Conservation (phyloP, 1,140 invertebrate genomes). For the Zaprionus gabonicus region DNA sequence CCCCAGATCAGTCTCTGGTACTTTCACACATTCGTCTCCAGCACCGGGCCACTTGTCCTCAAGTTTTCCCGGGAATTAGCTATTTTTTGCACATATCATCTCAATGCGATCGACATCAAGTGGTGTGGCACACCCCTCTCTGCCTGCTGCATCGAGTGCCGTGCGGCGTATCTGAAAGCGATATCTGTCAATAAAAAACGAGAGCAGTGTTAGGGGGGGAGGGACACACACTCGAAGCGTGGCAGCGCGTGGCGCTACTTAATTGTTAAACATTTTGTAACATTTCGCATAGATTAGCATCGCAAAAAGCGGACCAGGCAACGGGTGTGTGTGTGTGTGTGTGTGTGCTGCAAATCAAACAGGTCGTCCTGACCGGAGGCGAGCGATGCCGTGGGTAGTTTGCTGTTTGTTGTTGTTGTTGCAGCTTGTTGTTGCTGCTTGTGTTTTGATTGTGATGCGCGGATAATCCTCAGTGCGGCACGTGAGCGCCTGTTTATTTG, state of each 20-base stretch:
- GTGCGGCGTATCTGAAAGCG: constrained; percentile 67
- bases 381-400: constrained; percentile 59
- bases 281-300: constrained; percentile 83
- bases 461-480: constrained; percentile 72
- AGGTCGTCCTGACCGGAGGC: constrained; percentile 53
- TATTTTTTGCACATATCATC: constrained; percentile 51
- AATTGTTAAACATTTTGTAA: constrained; percentile 84
- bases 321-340: constrained; percentile 23
- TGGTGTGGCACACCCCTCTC: constrained; percentile 18
- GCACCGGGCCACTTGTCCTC: constrained; percentile 48
- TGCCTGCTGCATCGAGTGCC: constrained; percentile 24
- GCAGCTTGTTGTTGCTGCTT: constrained; percentile 46
- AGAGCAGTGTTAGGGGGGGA: constrained; percentile 11
- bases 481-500: constrained; percentile 67
- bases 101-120: constrained; percentile 58
- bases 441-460: constrained; percentile 78
- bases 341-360: constrained; percentile 71
- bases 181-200: constrained; percentile 75
- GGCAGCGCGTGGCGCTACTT: constrained; percentile 80
- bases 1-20: background rate
- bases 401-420: constrained; percentile 58
- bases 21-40: constrained; percentile 15
- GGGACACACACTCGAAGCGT: constrained; percentile 67
- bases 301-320: constrained; percentile 61
- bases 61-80: constrained; percentile 59